Evolutionary conservation across 2,888 invertebrate genomes (phyloP).

Genomic region (Leucophora obtusa): DNA sequence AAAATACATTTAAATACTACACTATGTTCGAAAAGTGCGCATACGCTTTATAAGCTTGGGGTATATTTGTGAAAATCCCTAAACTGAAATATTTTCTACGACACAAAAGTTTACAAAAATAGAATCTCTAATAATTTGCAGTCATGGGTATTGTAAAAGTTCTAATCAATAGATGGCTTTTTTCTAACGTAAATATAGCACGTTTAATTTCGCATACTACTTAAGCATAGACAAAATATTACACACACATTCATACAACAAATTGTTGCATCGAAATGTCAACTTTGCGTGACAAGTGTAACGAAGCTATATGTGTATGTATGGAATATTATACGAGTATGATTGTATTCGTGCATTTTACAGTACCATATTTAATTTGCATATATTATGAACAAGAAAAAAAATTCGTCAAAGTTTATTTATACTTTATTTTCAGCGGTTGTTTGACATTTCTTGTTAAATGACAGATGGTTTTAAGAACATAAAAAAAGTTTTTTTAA

Average conservation of each 20-base stretch:
- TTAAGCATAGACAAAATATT: neutral
- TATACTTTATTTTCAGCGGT: constrained; percentile 9
- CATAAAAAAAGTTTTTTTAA: constrained; percentile 19
- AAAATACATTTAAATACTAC: too few relatives aligned
- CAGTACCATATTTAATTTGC: constrained; percentile 62
- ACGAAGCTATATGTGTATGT: constrained; percentile 17
- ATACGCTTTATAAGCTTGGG: too few relatives aligned
- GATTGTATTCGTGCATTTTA: constrained; percentile 25
- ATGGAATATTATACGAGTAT: neutral
- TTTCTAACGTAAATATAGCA: too few relatives aligned
- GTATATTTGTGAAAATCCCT: too few relatives aligned
- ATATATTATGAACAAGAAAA: constrained; percentile 60
- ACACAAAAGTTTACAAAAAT: too few relatives aligned
- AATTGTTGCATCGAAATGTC: constrained; percentile 69
- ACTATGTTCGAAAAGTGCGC: neutral
- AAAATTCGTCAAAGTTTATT: constrained; percentile 36
- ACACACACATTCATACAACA: constrained; percentile 65
- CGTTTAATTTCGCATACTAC: too few relatives aligned
- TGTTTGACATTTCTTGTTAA: constrained; percentile 47
- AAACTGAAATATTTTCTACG: too few relatives aligned
- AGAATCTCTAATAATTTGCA: too few relatives aligned
- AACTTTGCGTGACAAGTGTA: constrained; percentile 61
- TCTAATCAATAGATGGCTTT: too few relatives aligned
- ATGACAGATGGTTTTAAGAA: constrained; percentile 54
- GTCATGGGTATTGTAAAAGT: too few relatives aligned